Percentiles rank a stretch among this genome's conserved stretches.
phyloP scores from a whole-genome alignment of 2,797 vertebrate genomes.

The Premnoplex brunnescens region DNA sequence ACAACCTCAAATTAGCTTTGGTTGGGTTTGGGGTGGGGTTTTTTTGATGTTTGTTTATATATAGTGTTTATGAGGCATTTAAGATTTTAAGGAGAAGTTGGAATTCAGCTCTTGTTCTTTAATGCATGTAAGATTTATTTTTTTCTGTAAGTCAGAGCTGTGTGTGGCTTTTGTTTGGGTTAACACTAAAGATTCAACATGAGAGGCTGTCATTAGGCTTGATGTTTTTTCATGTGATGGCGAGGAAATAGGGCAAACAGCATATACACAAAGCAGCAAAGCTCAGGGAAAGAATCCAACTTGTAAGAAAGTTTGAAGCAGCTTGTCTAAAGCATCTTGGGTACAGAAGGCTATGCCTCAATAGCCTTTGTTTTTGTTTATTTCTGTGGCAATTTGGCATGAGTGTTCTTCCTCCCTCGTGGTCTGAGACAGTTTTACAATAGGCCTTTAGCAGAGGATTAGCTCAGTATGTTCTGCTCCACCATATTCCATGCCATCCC shows the following conservation, averaged over 20 bases:
- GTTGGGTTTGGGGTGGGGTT: rapidly evolving
- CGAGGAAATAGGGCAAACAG: not conserved
- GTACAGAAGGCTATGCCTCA: not conserved
- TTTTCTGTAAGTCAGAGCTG: not conserved
- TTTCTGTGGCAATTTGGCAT: not conserved
- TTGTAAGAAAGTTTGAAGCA: not conserved
- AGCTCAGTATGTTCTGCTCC: not conserved
- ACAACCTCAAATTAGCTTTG: not conserved
- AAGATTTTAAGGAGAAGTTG: not conserved
- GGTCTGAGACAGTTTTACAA: not conserved
- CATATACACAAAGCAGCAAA: not conserved
- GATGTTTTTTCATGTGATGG: not conserved
- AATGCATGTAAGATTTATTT: not conserved
- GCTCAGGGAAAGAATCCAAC: not conserved
- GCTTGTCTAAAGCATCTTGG: not conserved
- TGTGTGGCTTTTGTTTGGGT: not conserved
- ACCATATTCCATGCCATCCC: not conserved
- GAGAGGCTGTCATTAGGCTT: not conserved
- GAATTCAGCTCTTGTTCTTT: not conserved
- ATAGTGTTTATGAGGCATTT: not conserved
- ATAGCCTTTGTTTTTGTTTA: not conserved
- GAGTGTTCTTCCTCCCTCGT: not conserved
- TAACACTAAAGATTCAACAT: not conserved
- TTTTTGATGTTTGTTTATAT: not conserved
- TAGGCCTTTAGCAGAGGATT: not conserved